phyloP scores from a whole-genome alignment of 2,888 invertebrate species.

The Caenorhabditis angaria region DNA sequence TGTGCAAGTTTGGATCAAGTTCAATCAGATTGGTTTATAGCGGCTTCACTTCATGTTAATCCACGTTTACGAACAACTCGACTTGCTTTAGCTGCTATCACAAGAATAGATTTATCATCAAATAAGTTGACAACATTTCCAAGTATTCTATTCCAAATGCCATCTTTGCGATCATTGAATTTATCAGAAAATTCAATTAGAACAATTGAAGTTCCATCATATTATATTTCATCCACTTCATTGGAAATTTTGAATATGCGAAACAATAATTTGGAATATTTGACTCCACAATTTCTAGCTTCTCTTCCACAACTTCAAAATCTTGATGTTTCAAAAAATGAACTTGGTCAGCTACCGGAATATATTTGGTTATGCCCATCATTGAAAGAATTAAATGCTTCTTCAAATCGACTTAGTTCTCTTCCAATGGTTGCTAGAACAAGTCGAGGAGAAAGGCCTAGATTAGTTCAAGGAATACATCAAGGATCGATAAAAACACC shows the following conservation, averaged over 20 bases:
- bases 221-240: constrained; percentile 51
- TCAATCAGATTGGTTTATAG: constrained; percentile 81
- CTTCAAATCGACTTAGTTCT: constrained; percentile 43
- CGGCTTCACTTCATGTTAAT: constrained; percentile 85
- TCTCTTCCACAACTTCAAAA: constrained; percentile 56
- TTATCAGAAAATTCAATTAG: constrained; percentile 43
- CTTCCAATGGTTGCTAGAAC: constrained; percentile 48
- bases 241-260: constrained; percentile 84
- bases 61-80: constrained; percentile 78
- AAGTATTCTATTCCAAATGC: constrained; percentile 83
- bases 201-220: constrained; percentile 52
- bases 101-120: constrained; percentile 89
- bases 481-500: constrained; percentile 23
- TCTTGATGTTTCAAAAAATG: constrained; percentile 93
- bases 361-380: constrained; percentile 87
- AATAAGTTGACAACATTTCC: constrained; percentile 86
- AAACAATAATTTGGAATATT: constrained; percentile 84
- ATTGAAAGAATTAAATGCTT: constrained; percentile 76
- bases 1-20: constrained; percentile 79
- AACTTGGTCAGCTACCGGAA: constrained; percentile 84
- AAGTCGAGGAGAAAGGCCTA: constrained; percentile 25
- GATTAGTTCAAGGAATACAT: constrained; percentile 14
- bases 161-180: constrained; percentile 75
- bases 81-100: constrained; percentile 85
- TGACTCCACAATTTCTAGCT: constrained; percentile 74